A percentile compares a stretch with the other conserved stretches of the same genome.
Conservation (phyloP, 2,113 vertebrate species). For the Mirounga angustirostris region DNA sequence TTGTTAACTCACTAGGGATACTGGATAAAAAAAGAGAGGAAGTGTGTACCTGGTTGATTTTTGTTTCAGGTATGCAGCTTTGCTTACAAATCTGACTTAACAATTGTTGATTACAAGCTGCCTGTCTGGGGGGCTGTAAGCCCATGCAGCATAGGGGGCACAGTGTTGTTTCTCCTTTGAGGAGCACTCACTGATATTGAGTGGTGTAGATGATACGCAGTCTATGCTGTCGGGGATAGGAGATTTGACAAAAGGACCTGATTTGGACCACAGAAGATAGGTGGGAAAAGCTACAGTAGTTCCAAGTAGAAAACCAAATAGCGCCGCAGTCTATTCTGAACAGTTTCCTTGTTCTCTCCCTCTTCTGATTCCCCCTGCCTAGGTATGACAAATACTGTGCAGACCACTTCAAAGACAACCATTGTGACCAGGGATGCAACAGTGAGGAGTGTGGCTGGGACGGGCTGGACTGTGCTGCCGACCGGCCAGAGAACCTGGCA, state of each 20-base stretch:
- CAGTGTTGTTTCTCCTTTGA: neutral
- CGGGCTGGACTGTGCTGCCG: conserved; percentile 92
- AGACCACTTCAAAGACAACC: conserved; percentile 92
- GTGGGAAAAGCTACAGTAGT: neutral
- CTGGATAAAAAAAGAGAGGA: neutral
- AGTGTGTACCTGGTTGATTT: neutral
- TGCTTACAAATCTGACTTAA: neutral
- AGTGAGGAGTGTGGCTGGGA: conserved; percentile 97
- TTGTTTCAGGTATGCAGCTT: neutral
- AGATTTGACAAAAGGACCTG: neutral
- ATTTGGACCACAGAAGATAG: neutral
- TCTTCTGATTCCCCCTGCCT: neutral
- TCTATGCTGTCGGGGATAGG: neutral
- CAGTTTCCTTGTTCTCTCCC: neutral
- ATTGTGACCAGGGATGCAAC: conserved; percentile 95
- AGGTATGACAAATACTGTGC: conserved; percentile 95
- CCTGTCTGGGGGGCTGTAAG: neutral
- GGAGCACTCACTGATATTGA: accelerated
- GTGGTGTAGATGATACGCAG: accelerated
- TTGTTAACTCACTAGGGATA: neutral
- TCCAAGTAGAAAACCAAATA: neutral
- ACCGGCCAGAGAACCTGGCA: conserved; percentile 89
- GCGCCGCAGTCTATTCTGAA: neutral
- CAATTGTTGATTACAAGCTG: neutral
- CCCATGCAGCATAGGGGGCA: accelerated